These are phyloP conservation scores for Scomber colias DNA, from an alignment of 2,113 vertebrate genomes.

Conservation along the genomic window DNA sequence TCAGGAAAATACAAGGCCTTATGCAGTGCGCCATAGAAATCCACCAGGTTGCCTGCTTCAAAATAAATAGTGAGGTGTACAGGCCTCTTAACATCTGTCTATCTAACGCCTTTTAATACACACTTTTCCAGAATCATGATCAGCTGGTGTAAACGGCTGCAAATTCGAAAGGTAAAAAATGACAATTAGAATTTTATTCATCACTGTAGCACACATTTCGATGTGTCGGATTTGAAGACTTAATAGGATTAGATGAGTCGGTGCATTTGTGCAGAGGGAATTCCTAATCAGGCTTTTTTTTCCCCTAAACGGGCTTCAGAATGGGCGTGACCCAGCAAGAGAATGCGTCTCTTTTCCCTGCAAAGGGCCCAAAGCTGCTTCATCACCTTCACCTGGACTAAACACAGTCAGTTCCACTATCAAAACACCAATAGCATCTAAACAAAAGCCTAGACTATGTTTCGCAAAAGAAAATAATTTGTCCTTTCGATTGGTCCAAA, in stretches of 20 bases:
- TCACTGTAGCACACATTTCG: constrained; percentile 30
- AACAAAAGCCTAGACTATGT: not conserved
- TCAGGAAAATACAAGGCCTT: constrained; percentile 31
- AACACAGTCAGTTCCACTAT: not conserved
- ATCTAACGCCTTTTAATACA: not conserved
- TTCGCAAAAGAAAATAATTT: not conserved
- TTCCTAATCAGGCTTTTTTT: constrained; percentile 64
- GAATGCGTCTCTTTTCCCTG: constrained; percentile 50
- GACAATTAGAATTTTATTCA: constrained; percentile 5
- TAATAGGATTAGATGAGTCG: constrained; percentile 69
- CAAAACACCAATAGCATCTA: not conserved
- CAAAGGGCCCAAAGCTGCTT: constrained; percentile 56
- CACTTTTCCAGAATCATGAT: not conserved
- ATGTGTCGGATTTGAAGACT: constrained; percentile 58
- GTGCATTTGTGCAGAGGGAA: constrained; percentile 62
- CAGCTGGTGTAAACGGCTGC: constrained; percentile 3
- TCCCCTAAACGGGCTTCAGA: constrained; percentile 24
- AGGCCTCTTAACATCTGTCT: constrained; percentile 16
- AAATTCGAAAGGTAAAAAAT: not conserved
- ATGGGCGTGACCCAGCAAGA: constrained; percentile 73
- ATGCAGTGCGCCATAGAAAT: constrained; percentile 13
- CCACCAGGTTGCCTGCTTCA: not conserved
- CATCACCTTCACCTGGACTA: constrained; percentile 29
- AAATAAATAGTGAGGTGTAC: not conserved
- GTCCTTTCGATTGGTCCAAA: not conserved